Base-by-base conservation (phyloP, 2,888 invertebrate genomes). In the Exephanes ischioxanthus region DNA sequence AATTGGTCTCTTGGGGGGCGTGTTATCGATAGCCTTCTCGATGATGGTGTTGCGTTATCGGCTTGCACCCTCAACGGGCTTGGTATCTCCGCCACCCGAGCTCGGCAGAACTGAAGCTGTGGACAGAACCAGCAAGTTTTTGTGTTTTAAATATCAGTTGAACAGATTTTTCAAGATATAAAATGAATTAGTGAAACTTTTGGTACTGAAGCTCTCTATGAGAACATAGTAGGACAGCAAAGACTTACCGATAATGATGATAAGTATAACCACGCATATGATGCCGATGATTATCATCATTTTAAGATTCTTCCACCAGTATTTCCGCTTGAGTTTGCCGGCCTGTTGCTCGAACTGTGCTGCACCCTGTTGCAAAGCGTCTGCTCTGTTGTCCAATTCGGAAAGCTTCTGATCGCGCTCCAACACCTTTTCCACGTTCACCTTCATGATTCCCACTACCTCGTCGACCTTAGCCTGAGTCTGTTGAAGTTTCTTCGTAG, bases 321-420 rank as follows among this genome's bases (percentile, higher is more conserved):
- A 99, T 95, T 99, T 99, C 93, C 98, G 96, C 95, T 99, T 99
- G 94, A 99, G 95, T 95, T 99, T 99, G 91, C 99, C 99, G 84
- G 99, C 99, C 94, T 98, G 98, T 91, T 99, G 98, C 94, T 99
- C 99, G 94, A 99, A 99, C 92, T 99, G 98, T 92, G 99, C 98
- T 75, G 98, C 98, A 63, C 98, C 98, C 93, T 98, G 97, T 93
- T 98, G 98, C 81, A 98, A 95, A 84, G 98, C 99, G 95, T 99
- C 99, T 93, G 99, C 99, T 95, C 99, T 96, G 94, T 98, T 98
- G 93, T 99, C 99, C 86, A 99, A 95, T 94, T 99, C 99, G 51
- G 98, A 98, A 88, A 99, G 95, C 94, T 99, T 99, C 93, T 97
- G 97, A 95, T 99, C 99, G 93, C 99, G 96, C 94, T 99, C 99